Evolutionary conservation across 2,888 invertebrate species (phyloP).

Genomic region (Nephrotoma appendiculata): DNA sequence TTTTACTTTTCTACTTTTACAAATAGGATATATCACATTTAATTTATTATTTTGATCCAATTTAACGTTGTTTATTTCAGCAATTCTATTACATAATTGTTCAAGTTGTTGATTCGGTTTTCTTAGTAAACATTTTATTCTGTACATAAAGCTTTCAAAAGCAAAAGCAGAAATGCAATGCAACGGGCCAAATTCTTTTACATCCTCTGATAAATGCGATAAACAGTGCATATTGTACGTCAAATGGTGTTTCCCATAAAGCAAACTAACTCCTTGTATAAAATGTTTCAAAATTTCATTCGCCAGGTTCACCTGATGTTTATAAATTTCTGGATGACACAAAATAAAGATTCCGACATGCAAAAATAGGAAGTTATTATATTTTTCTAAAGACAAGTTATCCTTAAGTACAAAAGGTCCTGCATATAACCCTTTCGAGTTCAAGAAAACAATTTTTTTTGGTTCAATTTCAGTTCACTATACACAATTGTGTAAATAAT

Average conservation of each 20-base stretch:
- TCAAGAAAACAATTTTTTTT: no score
- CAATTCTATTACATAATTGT: conserved; percentile 14
- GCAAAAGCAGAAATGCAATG: conserved; percentile 16
- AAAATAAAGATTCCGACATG: no score
- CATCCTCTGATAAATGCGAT: conserved; percentile 8
- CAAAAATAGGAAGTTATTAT: no score
- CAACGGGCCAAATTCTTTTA: conserved; percentile 12
- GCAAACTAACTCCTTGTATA: conserved; percentile 10
- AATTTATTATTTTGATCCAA: not conserved
- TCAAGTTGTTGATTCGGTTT: conserved; percentile 13
- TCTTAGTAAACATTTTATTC: conserved; percentile 13
- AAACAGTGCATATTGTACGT: not conserved
- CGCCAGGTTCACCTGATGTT: no score
- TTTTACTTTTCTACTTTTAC: not conserved
- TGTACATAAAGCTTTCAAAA: conserved; percentile 14
- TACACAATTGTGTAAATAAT: no score
- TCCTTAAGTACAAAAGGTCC: no score
- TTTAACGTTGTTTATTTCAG: not conserved
- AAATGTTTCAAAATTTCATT: conserved; percentile 9
- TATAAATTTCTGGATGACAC: no score
- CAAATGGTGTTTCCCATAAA: conserved; percentile 14
- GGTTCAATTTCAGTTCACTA: no score
- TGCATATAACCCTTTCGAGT: no score
- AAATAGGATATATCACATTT: not conserved
- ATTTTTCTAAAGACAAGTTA: no score